Conservation (phyloP, 2,888 invertebrate genomes). For the Catotricha subobsoleta region DNA sequence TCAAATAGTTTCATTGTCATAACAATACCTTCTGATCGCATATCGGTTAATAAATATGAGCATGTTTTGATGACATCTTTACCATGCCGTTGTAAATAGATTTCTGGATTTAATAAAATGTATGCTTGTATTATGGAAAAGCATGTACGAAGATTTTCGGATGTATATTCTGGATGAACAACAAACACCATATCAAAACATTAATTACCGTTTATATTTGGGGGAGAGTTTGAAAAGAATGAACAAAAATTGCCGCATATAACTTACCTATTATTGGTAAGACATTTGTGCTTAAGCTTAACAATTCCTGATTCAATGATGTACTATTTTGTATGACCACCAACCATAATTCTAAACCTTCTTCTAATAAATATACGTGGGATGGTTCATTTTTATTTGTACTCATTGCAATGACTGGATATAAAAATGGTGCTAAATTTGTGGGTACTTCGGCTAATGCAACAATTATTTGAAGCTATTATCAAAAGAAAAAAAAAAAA, state of each 20-base stretch:
- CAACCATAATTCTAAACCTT: conserved; percentile 80
- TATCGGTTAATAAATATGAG: conserved; percentile 56
- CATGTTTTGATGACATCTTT: conserved; percentile 49
- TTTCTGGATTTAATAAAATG: conserved; percentile 57
- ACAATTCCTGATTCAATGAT: conserved; percentile 41
- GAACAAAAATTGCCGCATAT: not conserved
- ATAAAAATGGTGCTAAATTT: conserved; percentile 42
- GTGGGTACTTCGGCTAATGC: conserved; percentile 41
- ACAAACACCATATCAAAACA: too few relatives aligned
- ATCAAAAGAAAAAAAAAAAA: conserved; percentile 7
- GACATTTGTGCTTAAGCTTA: conserved; percentile 58
- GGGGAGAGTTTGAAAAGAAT: not conserved
- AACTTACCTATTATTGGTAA: conserved; percentile 49
- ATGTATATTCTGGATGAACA: conserved; percentile 46
- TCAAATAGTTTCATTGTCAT: conserved; percentile 58
- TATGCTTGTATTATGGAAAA: conserved; percentile 70
- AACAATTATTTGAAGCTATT: conserved; percentile 55
- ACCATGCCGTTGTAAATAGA: conserved; percentile 56
- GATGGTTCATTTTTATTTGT: conserved; percentile 62
- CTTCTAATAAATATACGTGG: conserved; percentile 81
- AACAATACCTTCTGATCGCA: conserved; percentile 53
- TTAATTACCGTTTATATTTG: too few relatives aligned
- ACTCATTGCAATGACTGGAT: conserved; percentile 49
- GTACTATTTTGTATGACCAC: conserved; percentile 64
- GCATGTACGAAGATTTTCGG: conserved; percentile 62